Evolutionary conservation across 2,888 invertebrate species (phyloP), one percentile per base, ranked within the genome.

Genomic region (Dyspetes luteomarginatus): DNA sequence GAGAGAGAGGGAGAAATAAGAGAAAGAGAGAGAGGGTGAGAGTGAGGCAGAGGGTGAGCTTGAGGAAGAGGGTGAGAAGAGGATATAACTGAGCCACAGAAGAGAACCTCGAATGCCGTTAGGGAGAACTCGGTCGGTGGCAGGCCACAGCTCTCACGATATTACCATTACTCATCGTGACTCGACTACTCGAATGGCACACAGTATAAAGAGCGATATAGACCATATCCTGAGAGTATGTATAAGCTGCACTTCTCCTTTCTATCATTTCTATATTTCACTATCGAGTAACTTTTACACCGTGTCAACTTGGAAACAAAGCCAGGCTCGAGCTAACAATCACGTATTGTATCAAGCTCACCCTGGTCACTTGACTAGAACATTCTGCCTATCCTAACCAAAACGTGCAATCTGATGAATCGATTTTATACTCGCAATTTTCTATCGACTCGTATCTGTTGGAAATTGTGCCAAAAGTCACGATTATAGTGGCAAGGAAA

Each of bases 101-200:
- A 67, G 52, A 56, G 76, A 79, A 62, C 36, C 67, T 52, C 76
- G 36, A 75, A 80, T 48, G 9, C 15, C 50, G 65, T 80, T 71
- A 67, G 62, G 48, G 56, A 52, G 75, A 65, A 58, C 50, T 75
- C 60, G 71, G 60, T 71, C 19, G 78, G 52, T 60, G 52, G 24
- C 45, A 26, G 50, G 65, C 52, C 60, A 26, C 36, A 62, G 60
- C 15, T 76, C 52, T 68, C 52, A 55, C 67, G 45, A 55, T 43
- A 74, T 74, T 76, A 74, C 69, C 64, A 82, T 81, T 81, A 81
- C 77, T 83, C 81, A 78, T 76, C 80, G 74, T 77, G 65, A 80
- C 71, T 76, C 58, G 77, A 82, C 73, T 81, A 76, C 80, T 55
- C 26, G 36, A 62, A 75, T 62, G 65, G 65, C 65, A 7, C 7